Percentiles rank a stretch among this genome's conserved stretches.
These are phyloP conservation scores for Helicoverpa zea DNA, from an alignment of 1,140 invertebrate species.

Conservation along the genomic window DNA sequence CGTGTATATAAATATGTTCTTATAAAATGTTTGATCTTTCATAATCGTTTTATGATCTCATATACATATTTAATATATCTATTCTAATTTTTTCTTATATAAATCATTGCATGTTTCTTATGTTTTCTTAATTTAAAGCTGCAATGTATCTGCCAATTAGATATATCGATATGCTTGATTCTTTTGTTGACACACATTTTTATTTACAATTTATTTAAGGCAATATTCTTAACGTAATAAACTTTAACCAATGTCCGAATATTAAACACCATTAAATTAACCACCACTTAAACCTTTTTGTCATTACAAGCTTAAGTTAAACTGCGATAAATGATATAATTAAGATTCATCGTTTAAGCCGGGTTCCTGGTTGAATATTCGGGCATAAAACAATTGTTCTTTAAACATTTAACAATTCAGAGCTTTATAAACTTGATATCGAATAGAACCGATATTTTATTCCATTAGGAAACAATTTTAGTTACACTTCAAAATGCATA, in stretches of 20 bases:
- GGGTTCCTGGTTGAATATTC: too few relatives aligned
- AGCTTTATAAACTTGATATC: too few relatives aligned
- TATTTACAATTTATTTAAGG: conserved; percentile 27
- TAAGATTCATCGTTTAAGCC: too few relatives aligned
- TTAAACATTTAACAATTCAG: too few relatives aligned
- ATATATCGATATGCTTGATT: conserved; percentile 30
- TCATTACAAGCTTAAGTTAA: too few relatives aligned
- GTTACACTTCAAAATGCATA: background rate
- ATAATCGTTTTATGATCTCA: conserved; percentile 25
- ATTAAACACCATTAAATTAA: background rate
- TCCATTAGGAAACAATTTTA: background rate
- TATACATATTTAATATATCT: conserved; percentile 22
- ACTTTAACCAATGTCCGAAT: background rate
- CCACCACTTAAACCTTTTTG: too few relatives aligned
- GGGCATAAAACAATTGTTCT: too few relatives aligned
- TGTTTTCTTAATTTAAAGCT: conserved; percentile 36
- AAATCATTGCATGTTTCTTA: conserved; percentile 31
- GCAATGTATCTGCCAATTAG: conserved; percentile 22
- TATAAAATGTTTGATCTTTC: conserved; percentile 31
- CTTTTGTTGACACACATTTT: conserved; percentile 1
- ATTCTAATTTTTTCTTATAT: conserved; percentile 36
- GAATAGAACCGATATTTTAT: background rate
- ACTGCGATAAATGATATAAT: too few relatives aligned
- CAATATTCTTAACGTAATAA: conserved; percentile 30
- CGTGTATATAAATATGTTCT: conserved; percentile 39